These are phyloP conservation scores for Micronisus gabar DNA, from an alignment of 2,113 vertebrate species.

Conservation along the genomic window DNA sequence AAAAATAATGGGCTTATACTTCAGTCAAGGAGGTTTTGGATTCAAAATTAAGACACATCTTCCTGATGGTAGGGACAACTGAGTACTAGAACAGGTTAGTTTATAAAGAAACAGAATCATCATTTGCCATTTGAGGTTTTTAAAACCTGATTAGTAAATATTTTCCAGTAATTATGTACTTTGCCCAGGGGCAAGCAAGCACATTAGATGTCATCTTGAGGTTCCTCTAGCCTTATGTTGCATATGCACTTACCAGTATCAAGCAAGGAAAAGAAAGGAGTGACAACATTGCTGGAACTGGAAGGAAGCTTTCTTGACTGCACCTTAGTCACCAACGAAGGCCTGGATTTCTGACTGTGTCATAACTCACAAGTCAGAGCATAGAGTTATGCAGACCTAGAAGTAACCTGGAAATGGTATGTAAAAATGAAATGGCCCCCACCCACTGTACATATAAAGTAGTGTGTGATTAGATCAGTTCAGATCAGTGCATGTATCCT, in stretches of 20 bases:
- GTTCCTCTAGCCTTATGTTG: neutral
- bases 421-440: neutral
- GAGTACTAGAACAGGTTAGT: neutral
- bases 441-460: neutral
- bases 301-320: neutral
- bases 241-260: neutral
- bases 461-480: neutral
- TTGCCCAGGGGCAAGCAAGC: neutral
- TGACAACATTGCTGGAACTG: neutral
- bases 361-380: neutral
- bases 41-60: neutral
- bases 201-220: neutral
- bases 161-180: neutral
- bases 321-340: neutral
- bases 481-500: neutral
- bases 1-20: neutral
- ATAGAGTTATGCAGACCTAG: neutral
- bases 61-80: neutral
- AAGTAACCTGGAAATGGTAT: neutral
- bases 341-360: neutral
- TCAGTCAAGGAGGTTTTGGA: neutral
- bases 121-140: neutral
- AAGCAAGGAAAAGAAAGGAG: neutral
- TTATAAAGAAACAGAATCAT: neutral
- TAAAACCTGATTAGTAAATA: neutral